Conservation (phyloP, 2,888 invertebrate species). For the Eilema caniola region DNA sequence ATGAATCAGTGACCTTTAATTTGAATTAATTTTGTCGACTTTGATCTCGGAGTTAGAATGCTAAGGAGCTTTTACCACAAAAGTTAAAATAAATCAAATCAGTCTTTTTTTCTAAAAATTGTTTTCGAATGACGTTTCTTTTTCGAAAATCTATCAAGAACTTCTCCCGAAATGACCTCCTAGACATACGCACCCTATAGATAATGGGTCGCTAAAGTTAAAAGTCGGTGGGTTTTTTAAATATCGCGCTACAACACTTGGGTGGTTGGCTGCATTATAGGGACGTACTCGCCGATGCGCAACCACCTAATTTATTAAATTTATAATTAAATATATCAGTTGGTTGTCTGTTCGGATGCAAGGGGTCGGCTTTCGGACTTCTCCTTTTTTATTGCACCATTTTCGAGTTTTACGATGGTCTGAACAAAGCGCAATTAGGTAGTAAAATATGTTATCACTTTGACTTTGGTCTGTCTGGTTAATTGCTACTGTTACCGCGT, state of each 20-base stretch:
- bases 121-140: neutral
- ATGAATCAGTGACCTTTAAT: too few species aligned
- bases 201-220: slow-evolving; percentile 40
- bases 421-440: slow-evolving; percentile 48
- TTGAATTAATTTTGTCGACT: too few species aligned
- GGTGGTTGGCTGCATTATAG: slow-evolving; percentile 56
- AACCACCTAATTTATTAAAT: slow-evolving; percentile 74
- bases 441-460: slow-evolving; percentile 43
- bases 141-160: too few species aligned
- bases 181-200: slow-evolving; percentile 38
- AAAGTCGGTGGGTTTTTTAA: slow-evolving; percentile 58
- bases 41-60: too few species aligned
- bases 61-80: too few species aligned
- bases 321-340: slow-evolving; percentile 76
- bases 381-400: slow-evolving; percentile 49
- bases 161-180: neutral
- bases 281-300: slow-evolving; percentile 58
- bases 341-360: slow-evolving; percentile 49
- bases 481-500: slow-evolving; percentile 28
- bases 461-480: slow-evolving; percentile 20
- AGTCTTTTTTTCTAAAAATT: too few species aligned
- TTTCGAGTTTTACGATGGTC: slow-evolving; percentile 41
- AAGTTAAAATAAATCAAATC: too few species aligned
- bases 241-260: slow-evolving; percentile 65
- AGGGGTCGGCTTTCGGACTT: slow-evolving; percentile 41